Percentiles rank a stretch among this genome's conserved stretches.
Conservation (phyloP, 2,888 invertebrate genomes). For the Gisinianus flammeolus region DNA sequence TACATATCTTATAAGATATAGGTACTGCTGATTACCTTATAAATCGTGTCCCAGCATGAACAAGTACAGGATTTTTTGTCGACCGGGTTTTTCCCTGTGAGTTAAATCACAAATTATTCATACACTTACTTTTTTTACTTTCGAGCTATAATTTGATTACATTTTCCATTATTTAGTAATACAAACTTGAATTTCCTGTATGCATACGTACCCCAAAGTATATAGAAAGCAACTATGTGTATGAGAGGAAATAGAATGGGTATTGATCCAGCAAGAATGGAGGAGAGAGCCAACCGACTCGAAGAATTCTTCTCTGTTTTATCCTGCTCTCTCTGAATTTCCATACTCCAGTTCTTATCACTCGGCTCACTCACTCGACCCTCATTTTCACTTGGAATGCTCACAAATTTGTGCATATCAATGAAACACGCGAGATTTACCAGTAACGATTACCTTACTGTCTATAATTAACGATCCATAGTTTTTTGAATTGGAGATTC, state of each 20-base stretch:
- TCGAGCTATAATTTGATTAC: no score
- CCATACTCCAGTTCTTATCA: slow-evolving; percentile 3
- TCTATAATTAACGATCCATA: no score
- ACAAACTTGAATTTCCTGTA: no score
- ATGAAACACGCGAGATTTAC: no score
- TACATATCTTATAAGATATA: no score
- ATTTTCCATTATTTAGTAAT: no score
- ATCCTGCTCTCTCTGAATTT: slow-evolving; percentile 9
- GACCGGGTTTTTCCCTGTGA: no score
- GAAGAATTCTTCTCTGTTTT: not conserved
- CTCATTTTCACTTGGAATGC: slow-evolving; percentile 19
- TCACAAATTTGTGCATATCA: slow-evolving; percentile 20
- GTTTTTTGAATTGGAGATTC: no score
- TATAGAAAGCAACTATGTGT: slow-evolving; percentile 69
- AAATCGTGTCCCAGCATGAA: slow-evolving; percentile 78
- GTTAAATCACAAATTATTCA: no score
- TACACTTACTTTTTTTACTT: no score
- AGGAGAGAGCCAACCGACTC: slow-evolving; percentile 12
- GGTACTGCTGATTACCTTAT: no score
- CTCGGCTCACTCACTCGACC: not conserved
- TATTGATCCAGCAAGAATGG: slow-evolving; percentile 45
- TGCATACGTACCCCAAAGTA: slow-evolving; percentile 73
- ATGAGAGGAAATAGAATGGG: slow-evolving; percentile 67
- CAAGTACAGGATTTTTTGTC: slow-evolving; percentile 72
- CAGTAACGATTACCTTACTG: no score